Evolutionary conservation across 2,888 invertebrate genomes (phyloP), one percentile per base, ranked within the genome.

Genomic region (Dryobota labecula): DNA sequence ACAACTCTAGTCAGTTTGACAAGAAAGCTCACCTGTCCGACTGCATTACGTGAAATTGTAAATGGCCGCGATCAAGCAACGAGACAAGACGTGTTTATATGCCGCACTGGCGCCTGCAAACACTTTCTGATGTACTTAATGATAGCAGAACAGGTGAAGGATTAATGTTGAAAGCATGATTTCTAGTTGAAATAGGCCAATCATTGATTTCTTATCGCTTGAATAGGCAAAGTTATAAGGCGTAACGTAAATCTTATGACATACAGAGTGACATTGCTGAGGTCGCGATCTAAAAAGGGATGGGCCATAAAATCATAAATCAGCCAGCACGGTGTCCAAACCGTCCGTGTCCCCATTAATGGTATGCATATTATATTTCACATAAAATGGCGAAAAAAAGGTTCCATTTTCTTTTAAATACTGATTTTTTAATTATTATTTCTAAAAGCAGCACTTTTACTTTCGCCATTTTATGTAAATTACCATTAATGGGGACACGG

Each of bases 71-170:
- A 84, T 86, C 86, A 81, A 78, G 76, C 72, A 63, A 78, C 80
- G 74, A 83, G 85, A 85, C 86, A 87, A 87, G 89, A 88, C 87
- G 87, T 91, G 90, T 91, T 90, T 89, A 90, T 90, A 11, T 11
- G 53, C 70, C 70, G 73, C 76, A 36, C 53, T 83, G 84, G 84
- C 73, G 83, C 84, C 80, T 79, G 71, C 73, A 60, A 78, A 82
- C 84, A 88, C 90, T 91, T 90, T 90, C 90, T 89, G 93, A 92
- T 92, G 86, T 86, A 88, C 88, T 89, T 87, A 82, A 79, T 82
- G 92, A 91, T 92, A 92, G 82, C 56, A 76, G 79, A 85, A 85
- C 89, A 86, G 87, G 86, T 90, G 88, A 88, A 88, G 73, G 86
- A 85, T 84, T 83, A 75, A 84, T 81, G 79, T 83, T 82, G 75